These are phyloP conservation scores for Thripadectes ignobilis DNA, from an alignment of 2,797 vertebrate genomes.

Conservation along the genomic window DNA sequence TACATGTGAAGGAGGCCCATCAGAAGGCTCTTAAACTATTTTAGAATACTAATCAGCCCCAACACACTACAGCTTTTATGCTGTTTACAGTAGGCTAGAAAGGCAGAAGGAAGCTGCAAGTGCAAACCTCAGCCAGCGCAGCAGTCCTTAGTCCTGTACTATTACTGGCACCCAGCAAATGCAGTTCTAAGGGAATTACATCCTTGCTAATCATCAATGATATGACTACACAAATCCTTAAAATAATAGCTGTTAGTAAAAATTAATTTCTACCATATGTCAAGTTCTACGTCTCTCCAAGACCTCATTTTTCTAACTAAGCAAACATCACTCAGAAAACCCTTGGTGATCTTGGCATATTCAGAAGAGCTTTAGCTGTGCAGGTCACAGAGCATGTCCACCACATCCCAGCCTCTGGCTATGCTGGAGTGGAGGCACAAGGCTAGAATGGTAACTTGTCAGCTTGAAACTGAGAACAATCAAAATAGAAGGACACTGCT, in stretches of 20 bases:
- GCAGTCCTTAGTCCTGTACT: background rate
- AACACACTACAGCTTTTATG: constrained; percentile 57
- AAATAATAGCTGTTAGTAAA: background rate
- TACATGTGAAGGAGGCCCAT: constrained; percentile 35
- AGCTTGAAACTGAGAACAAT: background rate
- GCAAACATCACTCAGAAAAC: background rate
- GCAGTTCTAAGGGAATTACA: background rate
- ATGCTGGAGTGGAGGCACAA: background rate
- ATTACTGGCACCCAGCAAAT: background rate
- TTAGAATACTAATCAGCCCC: constrained; percentile 50
- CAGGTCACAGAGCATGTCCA: background rate
- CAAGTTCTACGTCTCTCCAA: background rate
- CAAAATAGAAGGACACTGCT: background rate
- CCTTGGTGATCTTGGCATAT: rapidly evolving
- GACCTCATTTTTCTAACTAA: background rate
- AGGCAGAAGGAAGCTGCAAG: constrained; percentile 29
- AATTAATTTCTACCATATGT: background rate
- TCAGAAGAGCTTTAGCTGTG: background rate
- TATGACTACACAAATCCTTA: background rate
- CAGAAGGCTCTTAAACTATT: constrained; percentile 23
- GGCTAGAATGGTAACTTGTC: background rate
- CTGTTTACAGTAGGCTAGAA: constrained; percentile 31
- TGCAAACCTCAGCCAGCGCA: background rate
- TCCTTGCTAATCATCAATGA: background rate
- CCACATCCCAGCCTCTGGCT: background rate